Evolutionary conservation across 2,797 vertebrate species (phyloP).

Genomic region (Poeciliopsis paucimaculata): DNA sequence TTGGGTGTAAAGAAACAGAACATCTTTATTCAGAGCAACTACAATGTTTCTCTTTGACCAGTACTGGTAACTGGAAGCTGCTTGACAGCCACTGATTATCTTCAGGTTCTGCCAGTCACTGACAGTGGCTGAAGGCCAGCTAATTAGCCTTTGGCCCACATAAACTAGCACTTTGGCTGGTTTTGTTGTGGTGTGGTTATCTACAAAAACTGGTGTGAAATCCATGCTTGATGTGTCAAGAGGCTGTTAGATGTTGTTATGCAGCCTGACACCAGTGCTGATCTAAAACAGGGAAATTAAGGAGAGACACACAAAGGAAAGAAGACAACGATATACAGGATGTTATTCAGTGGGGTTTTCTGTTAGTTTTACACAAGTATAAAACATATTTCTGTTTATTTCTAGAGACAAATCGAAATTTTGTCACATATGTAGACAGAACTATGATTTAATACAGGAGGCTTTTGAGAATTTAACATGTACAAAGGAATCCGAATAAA

Average conservation of each 20-base stretch:
- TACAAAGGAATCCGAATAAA: slow-evolving; percentile 35
- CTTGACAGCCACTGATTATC: slow-evolving; percentile 57
- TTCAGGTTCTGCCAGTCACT: slow-evolving; percentile 41
- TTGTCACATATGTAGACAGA: slow-evolving; percentile 12
- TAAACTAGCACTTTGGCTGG: slow-evolving; percentile 53
- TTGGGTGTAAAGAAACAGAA: background rate
- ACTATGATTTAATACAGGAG: slow-evolving; percentile 1
- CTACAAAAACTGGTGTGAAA: slow-evolving; percentile 60
- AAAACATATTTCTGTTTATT: slow-evolving; percentile 17
- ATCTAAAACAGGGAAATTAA: slow-evolving; percentile 35
- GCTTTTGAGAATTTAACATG: slow-evolving; percentile 33
- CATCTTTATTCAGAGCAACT: slow-evolving; percentile 22
- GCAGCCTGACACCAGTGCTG: slow-evolving; percentile 47
- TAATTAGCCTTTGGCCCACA: slow-evolving; percentile 77
- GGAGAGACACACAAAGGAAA: slow-evolving; percentile 44
- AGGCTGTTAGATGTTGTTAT: slow-evolving; percentile 55
- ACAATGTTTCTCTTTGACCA: slow-evolving; percentile 6
- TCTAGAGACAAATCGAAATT: background rate
- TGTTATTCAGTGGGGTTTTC: slow-evolving; percentile 43
- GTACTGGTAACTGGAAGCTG: slow-evolving; percentile 36
- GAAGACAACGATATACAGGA: slow-evolving; percentile 38
- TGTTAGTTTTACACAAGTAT: slow-evolving; percentile 27
- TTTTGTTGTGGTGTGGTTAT: slow-evolving; percentile 58
- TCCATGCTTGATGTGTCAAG: slow-evolving; percentile 66
- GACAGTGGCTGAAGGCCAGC: slow-evolving; percentile 64